Conservation (phyloP, 1,140 invertebrate species). For the Nymphalis io region DNA sequence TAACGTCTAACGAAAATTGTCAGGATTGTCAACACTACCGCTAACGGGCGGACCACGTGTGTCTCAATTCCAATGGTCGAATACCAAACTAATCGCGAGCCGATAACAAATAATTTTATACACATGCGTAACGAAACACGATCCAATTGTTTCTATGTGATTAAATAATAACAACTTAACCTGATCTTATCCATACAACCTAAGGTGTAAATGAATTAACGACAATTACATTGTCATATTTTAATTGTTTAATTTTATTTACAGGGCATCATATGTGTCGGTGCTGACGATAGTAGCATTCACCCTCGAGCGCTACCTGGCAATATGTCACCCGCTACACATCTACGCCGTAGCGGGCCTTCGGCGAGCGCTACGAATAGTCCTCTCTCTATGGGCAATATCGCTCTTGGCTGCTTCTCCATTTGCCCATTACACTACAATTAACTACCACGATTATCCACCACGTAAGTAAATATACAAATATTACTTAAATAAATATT, state of each 20-base stretch:
- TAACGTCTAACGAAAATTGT: no score
- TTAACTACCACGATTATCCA: constrained; percentile 87
- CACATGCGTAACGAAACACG: no score
- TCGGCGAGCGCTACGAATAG: constrained; percentile 89
- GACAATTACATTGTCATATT: background rate
- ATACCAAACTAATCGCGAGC: no score
- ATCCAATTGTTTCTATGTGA: no score
- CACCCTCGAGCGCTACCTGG: constrained; percentile 92
- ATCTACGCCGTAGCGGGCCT: constrained; percentile 90
- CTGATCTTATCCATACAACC: no score
- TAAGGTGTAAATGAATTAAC: no score
- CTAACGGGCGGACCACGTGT: no score
- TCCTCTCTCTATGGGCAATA: constrained; percentile 89
- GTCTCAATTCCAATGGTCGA: no score
- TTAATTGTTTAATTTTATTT: background rate
- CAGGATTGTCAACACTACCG: no score
- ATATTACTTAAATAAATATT: background rate
- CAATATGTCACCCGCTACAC: constrained; percentile 94
- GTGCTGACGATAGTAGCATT: constrained; percentile 95
- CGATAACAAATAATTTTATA: no score
- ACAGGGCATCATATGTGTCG: constrained; percentile 92
- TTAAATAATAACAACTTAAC: no score
- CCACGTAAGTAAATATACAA: constrained; percentile 71
- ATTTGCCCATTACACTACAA: constrained; percentile 86
- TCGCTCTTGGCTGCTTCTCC: constrained; percentile 89